Base-by-base conservation (phyloP, 2,797 vertebrate species). In the Gadopsis marmoratus region DNA sequence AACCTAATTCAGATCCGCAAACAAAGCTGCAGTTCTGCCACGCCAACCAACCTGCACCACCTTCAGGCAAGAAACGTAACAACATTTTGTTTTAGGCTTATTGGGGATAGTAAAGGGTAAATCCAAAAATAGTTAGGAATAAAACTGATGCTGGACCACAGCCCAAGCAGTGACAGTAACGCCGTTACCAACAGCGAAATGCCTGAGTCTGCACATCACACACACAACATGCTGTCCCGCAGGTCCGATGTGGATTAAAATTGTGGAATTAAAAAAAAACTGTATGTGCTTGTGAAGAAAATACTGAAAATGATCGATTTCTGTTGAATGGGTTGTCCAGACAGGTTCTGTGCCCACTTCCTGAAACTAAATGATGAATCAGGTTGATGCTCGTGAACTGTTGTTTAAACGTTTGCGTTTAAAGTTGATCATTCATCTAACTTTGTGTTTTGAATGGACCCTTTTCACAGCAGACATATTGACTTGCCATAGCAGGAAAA, bases 41-140 rank as follows among this genome's bases (percentile, higher is more conserved):
- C n/a, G 31, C 14, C 35, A 35, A 35, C 35, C 45, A 53, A 26
- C 21, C 33, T 23, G 26, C 17, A 45, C 23, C 53, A 41, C 50
- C 51, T 23, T 51, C 10, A 70, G 33, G 47, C 45, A 26, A 3
- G 7, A 62, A 11, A 55, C 43, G 31, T 51, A 13, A 33, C 14
- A 33, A n/a, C 21, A 50, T 60, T 51, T n/a, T 12, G 62, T 62
- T 69, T 37, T 55, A 64, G 39, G 35, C 21, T 41, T 41, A 21
- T 26, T 41, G 11, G 11, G 14, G 12, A 65, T 56, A 50, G 56
- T 41, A 60, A 60, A 43, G 31, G 12, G 5, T n/a, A n/a, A 5
- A 33, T 50, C 5, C 6, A 11, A 11, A 23, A 51, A 16, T 2
- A 12, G 3, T 33, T 11, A 12, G 1, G 23, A 31, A 56, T 17